Evolutionary conservation across 2,797 vertebrate species (phyloP).

Genomic region (Rhinatrema bivittatum): DNA sequence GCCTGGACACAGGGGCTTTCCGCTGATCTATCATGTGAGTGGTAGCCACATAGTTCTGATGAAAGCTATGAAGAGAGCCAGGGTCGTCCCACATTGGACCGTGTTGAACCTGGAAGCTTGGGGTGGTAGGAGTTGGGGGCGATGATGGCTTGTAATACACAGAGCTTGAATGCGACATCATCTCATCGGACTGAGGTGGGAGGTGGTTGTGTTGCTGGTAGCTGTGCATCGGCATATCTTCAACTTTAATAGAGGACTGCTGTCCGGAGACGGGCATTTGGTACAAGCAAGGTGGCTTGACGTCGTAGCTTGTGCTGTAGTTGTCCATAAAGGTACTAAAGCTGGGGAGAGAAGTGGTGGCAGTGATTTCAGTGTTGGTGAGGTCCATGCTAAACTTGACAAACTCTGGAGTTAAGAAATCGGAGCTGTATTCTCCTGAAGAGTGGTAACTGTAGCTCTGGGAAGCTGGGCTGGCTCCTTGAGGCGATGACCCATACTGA

Average conservation of each 20-base stretch:
- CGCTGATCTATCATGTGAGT: slow-evolving; percentile 92
- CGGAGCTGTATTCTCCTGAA: slow-evolving; percentile 85
- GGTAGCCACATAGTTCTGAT: slow-evolving; percentile 93
- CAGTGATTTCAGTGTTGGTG: slow-evolving; percentile 89
- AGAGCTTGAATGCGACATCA: slow-evolving; percentile 88
- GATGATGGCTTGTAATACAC: slow-evolving; percentile 95
- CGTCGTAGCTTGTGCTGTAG: slow-evolving; percentile 79
- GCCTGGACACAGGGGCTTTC: slow-evolving; percentile 89
- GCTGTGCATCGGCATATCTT: slow-evolving; percentile 94
- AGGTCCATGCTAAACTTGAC: slow-evolving; percentile 99
- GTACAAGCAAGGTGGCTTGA: slow-evolving; percentile 91
- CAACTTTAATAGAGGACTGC: slow-evolving; percentile 95
- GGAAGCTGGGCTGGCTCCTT: slow-evolving; percentile 89
- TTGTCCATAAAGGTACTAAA: slow-evolving; percentile 81
- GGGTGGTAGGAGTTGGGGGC: slow-evolving; percentile 71
- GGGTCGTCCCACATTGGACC: slow-evolving; percentile 95
- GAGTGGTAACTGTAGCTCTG: slow-evolving; percentile 93
- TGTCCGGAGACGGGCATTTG: slow-evolving; percentile 94
- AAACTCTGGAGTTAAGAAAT: slow-evolving; percentile 95
- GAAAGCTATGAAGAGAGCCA: slow-evolving; percentile 93
- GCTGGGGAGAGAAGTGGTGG: slow-evolving; percentile 77
- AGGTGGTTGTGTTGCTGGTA: slow-evolving; percentile 92
- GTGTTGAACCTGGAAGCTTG: slow-evolving; percentile 89
- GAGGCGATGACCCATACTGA: slow-evolving; percentile 92
- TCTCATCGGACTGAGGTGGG: slow-evolving; percentile 84